A percentile compares a stretch with the other conserved stretches of the same genome.
Evolutionary conservation across 2,113 vertebrate species (phyloP).

Genomic region (Prochilodus magdalenae): DNA sequence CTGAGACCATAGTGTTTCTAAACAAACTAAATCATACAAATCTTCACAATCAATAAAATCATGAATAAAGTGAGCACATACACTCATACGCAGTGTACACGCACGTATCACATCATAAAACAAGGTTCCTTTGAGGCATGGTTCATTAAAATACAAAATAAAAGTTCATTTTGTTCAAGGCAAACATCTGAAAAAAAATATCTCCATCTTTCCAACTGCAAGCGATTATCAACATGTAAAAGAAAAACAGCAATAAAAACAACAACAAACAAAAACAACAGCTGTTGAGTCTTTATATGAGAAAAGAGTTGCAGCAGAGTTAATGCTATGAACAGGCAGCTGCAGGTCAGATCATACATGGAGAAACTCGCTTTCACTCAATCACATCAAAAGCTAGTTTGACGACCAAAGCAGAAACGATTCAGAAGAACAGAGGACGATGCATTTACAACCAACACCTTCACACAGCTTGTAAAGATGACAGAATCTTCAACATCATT

Average conservation of each 20-base stretch:
- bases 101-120: slow-evolving; percentile 22
- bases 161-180: slow-evolving; percentile 30
- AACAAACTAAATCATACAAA: slow-evolving; percentile 29
- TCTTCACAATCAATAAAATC: slow-evolving; percentile 35
- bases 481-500: background rate
- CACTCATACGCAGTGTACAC: slow-evolving; percentile 21
- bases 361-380: slow-evolving; percentile 9
- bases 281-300: background rate
- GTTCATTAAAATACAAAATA: slow-evolving; percentile 39
- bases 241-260: background rate
- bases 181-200: slow-evolving; percentile 23
- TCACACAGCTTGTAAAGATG: background rate
- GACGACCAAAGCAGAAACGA: slow-evolving; percentile 7
- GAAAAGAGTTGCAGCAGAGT: slow-evolving; percentile 17
- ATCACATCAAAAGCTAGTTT: background rate
- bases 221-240: slow-evolving; percentile 5
- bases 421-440: background rate
- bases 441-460: background rate
- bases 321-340: slow-evolving; percentile 39
- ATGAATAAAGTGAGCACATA: slow-evolving; percentile 32
- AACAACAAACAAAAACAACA: background rate
- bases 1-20: slow-evolving; percentile 32
- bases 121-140: slow-evolving; percentile 23
- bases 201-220: background rate
- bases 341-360: slow-evolving; percentile 4